Evolutionary conservation across 1,140 invertebrate genomes (phyloP).

Genomic region (Brachionus plicatilis): DNA sequence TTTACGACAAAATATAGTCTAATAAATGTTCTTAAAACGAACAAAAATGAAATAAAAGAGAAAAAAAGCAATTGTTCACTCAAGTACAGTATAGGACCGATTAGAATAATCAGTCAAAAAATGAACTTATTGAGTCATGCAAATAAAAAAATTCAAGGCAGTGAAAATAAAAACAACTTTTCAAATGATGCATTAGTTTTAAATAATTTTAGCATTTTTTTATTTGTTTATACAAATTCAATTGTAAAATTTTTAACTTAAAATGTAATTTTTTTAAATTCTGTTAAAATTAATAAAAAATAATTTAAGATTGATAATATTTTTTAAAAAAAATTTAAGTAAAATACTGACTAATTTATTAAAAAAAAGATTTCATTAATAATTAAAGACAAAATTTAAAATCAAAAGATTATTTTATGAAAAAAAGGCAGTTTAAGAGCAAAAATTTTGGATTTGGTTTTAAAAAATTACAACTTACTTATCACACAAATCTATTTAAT

Average conservation of each 20-base stretch:
- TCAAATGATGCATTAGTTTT: background rate
- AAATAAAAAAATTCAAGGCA: background rate
- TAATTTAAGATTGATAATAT: too few species aligned
- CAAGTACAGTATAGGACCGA: background rate
- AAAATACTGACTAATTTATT: too few species aligned
- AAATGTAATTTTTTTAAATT: background rate
- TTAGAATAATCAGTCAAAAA: background rate
- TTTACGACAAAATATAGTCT: background rate
- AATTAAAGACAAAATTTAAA: too few species aligned
- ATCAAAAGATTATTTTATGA: too few species aligned
- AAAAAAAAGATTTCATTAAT: too few species aligned
- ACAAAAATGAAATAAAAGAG: background rate
- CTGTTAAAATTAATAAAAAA: background rate
- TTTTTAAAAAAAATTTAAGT: too few species aligned
- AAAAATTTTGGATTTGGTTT: too few species aligned
- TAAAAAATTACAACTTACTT: too few species aligned
- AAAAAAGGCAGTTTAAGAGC: too few species aligned
- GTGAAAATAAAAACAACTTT: background rate
- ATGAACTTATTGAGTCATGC: background rate
- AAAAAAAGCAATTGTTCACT: background rate
- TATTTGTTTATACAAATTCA: background rate
- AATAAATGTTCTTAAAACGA: background rate
- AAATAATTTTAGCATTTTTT: background rate
- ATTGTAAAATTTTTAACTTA: background rate
- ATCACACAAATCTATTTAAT: too few species aligned